Conservation (phyloP, 1,140 invertebrate genomes). For the Drosophila ohnishii region DNA sequence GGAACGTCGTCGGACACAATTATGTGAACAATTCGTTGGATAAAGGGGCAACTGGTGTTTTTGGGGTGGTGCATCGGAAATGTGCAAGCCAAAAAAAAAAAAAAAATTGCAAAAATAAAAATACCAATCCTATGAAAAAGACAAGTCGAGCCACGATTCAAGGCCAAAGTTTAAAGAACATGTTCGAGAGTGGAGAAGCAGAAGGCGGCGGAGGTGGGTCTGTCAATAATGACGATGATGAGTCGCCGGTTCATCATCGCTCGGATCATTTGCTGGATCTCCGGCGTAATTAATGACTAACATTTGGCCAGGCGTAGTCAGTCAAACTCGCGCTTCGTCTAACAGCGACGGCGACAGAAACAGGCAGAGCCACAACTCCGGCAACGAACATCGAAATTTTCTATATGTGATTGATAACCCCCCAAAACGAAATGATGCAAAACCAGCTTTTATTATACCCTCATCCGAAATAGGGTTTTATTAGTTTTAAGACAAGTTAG, state of each 20-base stretch:
- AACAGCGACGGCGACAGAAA: constrained; percentile 47
- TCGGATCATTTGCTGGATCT: constrained; percentile 56
- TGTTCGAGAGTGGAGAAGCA: constrained; percentile 34
- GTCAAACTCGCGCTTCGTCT: constrained; percentile 80
- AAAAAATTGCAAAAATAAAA: constrained; percentile 20
- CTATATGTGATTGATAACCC: constrained; percentile 80
- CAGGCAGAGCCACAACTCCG: constrained; percentile 7
- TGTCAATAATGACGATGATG: constrained; percentile 81
- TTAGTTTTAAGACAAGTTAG: neutral
- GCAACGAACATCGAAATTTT: constrained; percentile 47
- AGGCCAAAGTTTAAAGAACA: constrained; percentile 80
- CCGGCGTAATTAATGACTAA: constrained; percentile 79
- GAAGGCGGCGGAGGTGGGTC: constrained; percentile 1
- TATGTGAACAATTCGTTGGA: constrained; percentile 59
- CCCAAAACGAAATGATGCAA: constrained; percentile 68
- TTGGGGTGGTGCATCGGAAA: constrained; percentile 42
- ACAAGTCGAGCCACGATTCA: constrained; percentile 53
- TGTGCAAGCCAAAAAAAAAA: constrained; percentile 49
- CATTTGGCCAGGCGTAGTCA: constrained; percentile 79
- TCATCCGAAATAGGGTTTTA: neutral
- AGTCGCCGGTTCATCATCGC: constrained; percentile 62
- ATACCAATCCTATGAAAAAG: constrained; percentile 42
- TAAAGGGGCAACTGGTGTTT: constrained; percentile 3
- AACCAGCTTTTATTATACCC: constrained; percentile 57
- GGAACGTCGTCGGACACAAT: constrained; percentile 55